Evolutionary conservation across 2,113 vertebrate genomes (phyloP).

Genomic region (Gymnobelideus leadbeateri): DNA sequence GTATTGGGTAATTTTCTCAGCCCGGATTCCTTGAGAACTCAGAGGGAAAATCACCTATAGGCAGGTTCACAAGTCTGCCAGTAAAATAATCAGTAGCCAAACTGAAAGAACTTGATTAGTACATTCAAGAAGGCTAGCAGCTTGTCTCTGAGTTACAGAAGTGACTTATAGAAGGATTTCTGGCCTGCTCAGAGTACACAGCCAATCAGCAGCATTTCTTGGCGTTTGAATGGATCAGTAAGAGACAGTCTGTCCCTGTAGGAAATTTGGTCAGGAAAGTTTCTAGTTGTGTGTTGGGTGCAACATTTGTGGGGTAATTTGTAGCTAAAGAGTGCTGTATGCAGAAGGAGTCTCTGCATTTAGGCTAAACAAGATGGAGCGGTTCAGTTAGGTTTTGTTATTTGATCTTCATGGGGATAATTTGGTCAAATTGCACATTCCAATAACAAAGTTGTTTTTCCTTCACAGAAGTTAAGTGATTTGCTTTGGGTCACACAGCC

Average conservation of each 20-base stretch:
- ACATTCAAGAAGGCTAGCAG: not conserved
- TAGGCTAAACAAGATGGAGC: not conserved
- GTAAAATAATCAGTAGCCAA: not conserved
- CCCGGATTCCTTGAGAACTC: not conserved
- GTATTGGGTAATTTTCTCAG: not conserved
- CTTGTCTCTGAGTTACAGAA: not conserved
- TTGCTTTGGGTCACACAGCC: not conserved
- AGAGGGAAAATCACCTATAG: not conserved
- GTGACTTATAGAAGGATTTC: not conserved
- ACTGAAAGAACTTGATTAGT: not conserved
- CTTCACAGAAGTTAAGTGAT: not conserved
- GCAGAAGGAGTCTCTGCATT: not conserved
- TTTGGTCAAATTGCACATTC: not conserved
- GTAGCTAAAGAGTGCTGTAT: not conserved
- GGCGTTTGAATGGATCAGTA: not conserved
- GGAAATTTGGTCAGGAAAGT: not conserved
- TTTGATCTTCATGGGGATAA: not conserved
- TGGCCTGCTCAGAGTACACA: not conserved
- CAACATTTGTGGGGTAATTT: not conserved
- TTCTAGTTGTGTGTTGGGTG: not conserved
- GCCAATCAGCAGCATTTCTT: not conserved
- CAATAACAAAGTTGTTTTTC: not conserved
- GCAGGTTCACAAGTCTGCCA: not conserved
- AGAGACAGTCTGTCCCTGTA: not conserved
- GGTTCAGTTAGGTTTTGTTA: not conserved